Percentiles rank a stretch among this genome's conserved stretches.
These are phyloP conservation scores for Crotalus viridis DNA, from an alignment of 2,113 vertebrate genomes.

Conservation along the genomic window DNA sequence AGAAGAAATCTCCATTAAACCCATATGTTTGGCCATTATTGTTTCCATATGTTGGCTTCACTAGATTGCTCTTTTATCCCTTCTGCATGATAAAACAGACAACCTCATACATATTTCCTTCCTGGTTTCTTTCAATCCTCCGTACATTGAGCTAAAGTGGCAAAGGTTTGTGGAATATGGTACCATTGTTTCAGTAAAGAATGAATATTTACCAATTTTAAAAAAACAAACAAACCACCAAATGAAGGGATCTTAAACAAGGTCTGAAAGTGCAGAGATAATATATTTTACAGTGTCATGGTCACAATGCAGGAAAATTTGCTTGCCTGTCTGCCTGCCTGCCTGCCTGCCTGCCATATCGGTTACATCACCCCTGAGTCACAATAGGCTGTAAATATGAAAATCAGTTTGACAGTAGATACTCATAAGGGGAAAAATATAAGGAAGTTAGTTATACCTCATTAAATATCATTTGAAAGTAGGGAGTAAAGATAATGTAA, in stretches of 20 bases:
- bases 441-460: neutral
- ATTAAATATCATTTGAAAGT: too few relatives aligned
- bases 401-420: neutral
- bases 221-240: neutral
- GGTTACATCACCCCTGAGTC: neutral
- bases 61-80: neutral
- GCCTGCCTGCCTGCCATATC: too few relatives aligned
- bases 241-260: neutral
- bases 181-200: neutral
- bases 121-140: neutral
- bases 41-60: neutral
- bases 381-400: neutral
- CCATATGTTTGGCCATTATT: neutral
- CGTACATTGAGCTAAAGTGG: neutral
- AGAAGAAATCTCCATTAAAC: neutral
- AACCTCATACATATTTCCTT: neutral
- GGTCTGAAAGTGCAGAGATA: neutral
- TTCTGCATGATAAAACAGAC: neutral
- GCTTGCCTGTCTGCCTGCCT: neutral
- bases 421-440: neutral
- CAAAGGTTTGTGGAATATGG: neutral
- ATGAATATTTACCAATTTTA: neutral
- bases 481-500: neutral
- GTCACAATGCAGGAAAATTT: neutral
- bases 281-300: neutral